phyloP scores from a whole-genome alignment of 2,888 invertebrate species.

The Macropis europaea region DNA sequence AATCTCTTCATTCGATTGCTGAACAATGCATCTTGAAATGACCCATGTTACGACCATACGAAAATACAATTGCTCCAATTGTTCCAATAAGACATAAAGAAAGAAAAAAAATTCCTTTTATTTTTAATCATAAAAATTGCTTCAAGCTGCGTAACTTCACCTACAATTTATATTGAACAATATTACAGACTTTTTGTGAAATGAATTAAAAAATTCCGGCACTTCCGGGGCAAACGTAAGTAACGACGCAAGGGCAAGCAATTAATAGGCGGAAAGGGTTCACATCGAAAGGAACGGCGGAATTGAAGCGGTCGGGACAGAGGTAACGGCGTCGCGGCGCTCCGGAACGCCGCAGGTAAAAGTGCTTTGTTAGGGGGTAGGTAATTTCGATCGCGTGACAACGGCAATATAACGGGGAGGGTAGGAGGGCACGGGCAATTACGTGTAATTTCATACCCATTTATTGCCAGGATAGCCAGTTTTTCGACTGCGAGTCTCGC shows the following conservation, averaged over 20 bases:
- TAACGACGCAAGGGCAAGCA: not conserved
- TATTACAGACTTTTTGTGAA: too few species aligned
- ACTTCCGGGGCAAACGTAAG: not conserved
- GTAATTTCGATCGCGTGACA: conserved; percentile 77
- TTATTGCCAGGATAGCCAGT: conserved; percentile 60
- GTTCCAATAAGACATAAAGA: too few species aligned
- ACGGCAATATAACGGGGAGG: conserved; percentile 56
- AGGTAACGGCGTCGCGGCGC: conserved; percentile 46
- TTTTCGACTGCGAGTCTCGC: conserved; percentile 57
- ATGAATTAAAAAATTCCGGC: not conserved
- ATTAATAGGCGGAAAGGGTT: conserved; percentile 46
- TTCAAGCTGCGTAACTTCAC: too few species aligned
- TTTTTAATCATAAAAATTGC: too few species aligned
- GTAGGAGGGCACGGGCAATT: conserved; percentile 57
- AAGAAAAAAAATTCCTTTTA: too few species aligned
- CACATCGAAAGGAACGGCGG: conserved; percentile 47
- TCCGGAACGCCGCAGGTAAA: conserved; percentile 57
- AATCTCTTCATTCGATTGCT: too few species aligned
- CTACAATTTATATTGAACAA: too few species aligned
- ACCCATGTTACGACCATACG: too few species aligned
- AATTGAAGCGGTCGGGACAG: conserved; percentile 35
- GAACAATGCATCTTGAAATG: too few species aligned
- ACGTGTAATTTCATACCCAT: conserved; percentile 68
- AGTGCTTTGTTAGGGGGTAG: conserved; percentile 65
- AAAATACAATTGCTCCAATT: too few species aligned